These are phyloP conservation scores for Gambelia wislizenii DNA, from an alignment of 2,797 vertebrate genomes.

Conservation along the genomic window DNA sequence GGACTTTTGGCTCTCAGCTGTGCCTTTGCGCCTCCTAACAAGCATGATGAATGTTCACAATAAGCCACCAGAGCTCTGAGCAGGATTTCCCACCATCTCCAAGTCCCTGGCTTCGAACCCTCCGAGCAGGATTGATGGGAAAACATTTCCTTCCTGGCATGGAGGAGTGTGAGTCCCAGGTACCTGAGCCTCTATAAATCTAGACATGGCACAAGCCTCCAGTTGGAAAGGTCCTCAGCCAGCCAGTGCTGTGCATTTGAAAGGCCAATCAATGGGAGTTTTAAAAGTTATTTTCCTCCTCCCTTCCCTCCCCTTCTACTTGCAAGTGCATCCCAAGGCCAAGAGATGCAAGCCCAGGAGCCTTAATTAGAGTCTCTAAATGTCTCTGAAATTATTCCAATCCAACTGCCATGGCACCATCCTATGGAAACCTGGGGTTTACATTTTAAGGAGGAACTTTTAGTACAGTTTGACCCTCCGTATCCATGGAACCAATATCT, in stretches of 20 bases:
- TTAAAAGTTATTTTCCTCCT: constrained; percentile 16
- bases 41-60: neutral
- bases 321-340: constrained; percentile 35
- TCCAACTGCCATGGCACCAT: too few relatives aligned
- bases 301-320: neutral
- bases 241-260: constrained; percentile 55
- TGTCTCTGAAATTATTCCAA: too few relatives aligned
- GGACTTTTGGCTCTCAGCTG: too few relatives aligned
- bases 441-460: too few relatives aligned
- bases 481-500: too few relatives aligned
- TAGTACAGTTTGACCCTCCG: too few relatives aligned
- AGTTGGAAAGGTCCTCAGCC: constrained; percentile 32
- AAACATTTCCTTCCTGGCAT: constrained; percentile 18
- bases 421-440: too few relatives aligned
- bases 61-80: neutral
- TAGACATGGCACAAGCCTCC: constrained; percentile 5
- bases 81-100: neutral
- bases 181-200: constrained; percentile 44
- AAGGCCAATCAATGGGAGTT: constrained; percentile 42
- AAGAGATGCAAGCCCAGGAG: neutral
- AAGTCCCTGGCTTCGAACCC: neutral
- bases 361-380: neutral
- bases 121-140: constrained; percentile 16
- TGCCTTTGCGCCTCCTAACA: constrained; percentile 8
- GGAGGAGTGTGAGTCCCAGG: neutral